These are phyloP conservation scores for Margaritifera margaritifera DNA, from an alignment of 2,888 invertebrate species.

Conservation along the genomic window DNA sequence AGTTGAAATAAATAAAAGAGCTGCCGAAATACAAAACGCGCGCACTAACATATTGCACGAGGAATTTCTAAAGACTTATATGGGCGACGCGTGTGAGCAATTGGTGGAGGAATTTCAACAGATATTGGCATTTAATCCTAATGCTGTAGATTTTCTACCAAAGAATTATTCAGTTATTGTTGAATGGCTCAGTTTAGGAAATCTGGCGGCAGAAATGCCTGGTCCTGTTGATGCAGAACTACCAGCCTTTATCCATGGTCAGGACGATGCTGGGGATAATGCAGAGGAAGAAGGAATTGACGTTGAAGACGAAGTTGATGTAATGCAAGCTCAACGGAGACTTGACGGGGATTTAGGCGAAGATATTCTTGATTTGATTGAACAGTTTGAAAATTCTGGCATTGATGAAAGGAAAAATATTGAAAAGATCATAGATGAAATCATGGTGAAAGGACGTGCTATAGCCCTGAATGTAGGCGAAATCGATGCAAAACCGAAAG, in stretches of 20 bases:
- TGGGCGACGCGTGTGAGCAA: slow-evolving; percentile 18
- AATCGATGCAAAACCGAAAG: slow-evolving; percentile 18
- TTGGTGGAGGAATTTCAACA: slow-evolving; percentile 22
- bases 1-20: slow-evolving; percentile 39
- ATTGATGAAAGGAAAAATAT: slow-evolving; percentile 9
- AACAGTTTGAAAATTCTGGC: slow-evolving; percentile 8
- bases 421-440: slow-evolving; percentile 7
- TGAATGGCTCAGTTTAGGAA: slow-evolving; percentile 53
- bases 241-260: neutral
- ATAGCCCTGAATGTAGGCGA: slow-evolving; percentile 27
- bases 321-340: slow-evolving; percentile 19
- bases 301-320: slow-evolving; percentile 42
- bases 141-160: slow-evolving; percentile 13
- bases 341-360: slow-evolving; percentile 19
- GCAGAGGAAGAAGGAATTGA: slow-evolving; percentile 42
- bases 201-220: slow-evolving; percentile 25
- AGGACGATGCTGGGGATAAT: slow-evolving; percentile 30
- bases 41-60: slow-evolving; percentile 55
- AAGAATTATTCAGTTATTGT: slow-evolving; percentile 32
- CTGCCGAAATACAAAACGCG: slow-evolving; percentile 41
- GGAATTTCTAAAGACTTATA: slow-evolving; percentile 36
- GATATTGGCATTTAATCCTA: slow-evolving; percentile 23
- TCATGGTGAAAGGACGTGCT: slow-evolving; percentile 13
- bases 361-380: slow-evolving; percentile 13
- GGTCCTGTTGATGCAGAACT: neutral